phyloP scores from a whole-genome alignment of 2,113 vertebrate genomes.

The Lampris megalopsis region DNA sequence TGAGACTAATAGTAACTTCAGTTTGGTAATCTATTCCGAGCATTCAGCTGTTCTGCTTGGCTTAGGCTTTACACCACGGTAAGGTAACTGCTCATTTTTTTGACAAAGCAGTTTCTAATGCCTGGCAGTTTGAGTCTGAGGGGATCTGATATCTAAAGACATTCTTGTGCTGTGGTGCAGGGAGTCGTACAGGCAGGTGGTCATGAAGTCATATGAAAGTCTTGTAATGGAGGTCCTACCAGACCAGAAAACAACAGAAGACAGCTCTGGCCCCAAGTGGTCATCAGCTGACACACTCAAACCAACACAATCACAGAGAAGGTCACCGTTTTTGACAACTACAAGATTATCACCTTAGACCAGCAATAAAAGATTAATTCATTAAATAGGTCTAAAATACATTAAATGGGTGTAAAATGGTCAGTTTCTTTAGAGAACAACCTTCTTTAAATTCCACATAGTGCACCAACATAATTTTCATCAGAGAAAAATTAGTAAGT shows the following conservation, averaged over 20 bases:
- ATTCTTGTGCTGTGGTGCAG: slow-evolving; percentile 49
- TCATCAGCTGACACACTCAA: not conserved
- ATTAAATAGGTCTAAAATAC: no score
- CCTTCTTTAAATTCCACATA: no score
- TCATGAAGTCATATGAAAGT: slow-evolving; percentile 19
- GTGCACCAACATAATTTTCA: no score
- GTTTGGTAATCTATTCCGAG: no score
- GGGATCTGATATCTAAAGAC: slow-evolving; percentile 42
- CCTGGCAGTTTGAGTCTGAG: slow-evolving; percentile 28
- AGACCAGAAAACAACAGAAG: slow-evolving; percentile 9
- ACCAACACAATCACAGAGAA: not conserved
- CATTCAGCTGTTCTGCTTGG: slow-evolving; percentile 9
- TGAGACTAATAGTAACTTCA: no score
- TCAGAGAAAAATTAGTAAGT: no score
- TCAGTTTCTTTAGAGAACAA: no score
- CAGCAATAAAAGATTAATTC: no score
- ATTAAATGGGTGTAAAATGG: no score
- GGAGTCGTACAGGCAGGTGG: not conserved
- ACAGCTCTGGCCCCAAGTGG: not conserved
- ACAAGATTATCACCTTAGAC: no score
- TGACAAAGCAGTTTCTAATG: slow-evolving; percentile 20
- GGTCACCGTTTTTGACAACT: no score
- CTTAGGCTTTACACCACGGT: slow-evolving; percentile 19
- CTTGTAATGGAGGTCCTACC: not conserved
- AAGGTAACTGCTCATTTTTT: not conserved